Base-by-base conservation (phyloP, 2,113 vertebrate species). In the Neotoma lepida region DNA sequence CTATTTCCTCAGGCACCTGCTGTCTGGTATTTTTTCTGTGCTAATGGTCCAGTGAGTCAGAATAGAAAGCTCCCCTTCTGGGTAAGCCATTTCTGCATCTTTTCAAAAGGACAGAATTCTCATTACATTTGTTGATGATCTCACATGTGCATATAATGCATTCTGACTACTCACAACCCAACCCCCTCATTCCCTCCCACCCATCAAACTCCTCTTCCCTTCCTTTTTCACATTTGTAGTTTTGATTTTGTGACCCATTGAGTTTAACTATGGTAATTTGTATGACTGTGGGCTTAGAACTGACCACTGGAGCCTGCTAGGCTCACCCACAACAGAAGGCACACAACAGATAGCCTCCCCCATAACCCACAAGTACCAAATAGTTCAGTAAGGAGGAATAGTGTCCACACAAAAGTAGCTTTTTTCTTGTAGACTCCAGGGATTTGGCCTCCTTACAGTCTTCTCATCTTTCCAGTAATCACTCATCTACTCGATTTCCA, bases 401-500 rank as follows among this genome's bases (percentile, higher is more conserved):
- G 51, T 20, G 7, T 7, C 9, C 13, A 39, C 5, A 80, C 20
- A n/a, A 24, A 56, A 56, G 33, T 80, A 24, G n/a, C 12, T 71
- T 41, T 46, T 22, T 70, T 56, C 46, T 64, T 85, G 14, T 4
- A 81, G 56, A 28, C n/a, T 88, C 46, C n/a, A 70, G 39, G 39
- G 28, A 4, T 84, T 84, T 95, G 82, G 46, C 44, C 28, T 74
- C 30, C 33, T 49, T 71, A 49, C 14, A 30, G 20, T 22, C 3
- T 24, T 89, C 28, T 88, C 51, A 35, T 94, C 51, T 93, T 94
- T 54, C 33, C 39, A 82, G 77, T 41, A 81, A 64, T 86, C 28
- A 15, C 46, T 12, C 17, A 82, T 51, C 24, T 88, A 86, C 22
- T 56, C 80, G 73, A 81, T 88, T 94, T 91, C 58, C 30, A 86